Evolutionary conservation across 2,113 vertebrate genomes (phyloP).

Genomic region (Meriones unguiculatus): DNA sequence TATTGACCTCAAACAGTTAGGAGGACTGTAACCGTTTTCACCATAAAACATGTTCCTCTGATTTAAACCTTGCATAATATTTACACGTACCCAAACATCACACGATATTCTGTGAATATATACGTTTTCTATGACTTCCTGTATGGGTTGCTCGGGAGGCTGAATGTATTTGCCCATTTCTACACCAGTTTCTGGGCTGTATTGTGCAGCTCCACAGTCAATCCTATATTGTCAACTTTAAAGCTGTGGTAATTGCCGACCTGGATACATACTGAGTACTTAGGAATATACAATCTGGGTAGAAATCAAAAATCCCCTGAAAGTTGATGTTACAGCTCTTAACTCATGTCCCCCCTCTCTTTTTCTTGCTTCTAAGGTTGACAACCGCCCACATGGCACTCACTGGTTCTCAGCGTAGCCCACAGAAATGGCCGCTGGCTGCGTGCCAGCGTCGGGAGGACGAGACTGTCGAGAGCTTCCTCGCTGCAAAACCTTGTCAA

Average conservation of each 20-base stretch:
- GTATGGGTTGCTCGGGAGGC: neutral
- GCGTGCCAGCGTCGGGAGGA: constrained; percentile 17
- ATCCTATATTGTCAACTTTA: neutral
- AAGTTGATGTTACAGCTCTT: constrained; percentile 56
- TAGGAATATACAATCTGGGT: constrained; percentile 57
- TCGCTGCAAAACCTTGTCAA: constrained; percentile 63
- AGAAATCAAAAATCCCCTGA: constrained; percentile 62
- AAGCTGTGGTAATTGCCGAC: neutral
- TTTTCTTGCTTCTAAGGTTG: constrained; percentile 72
- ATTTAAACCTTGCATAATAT: neutral
- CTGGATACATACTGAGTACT: neutral
- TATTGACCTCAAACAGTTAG: neutral
- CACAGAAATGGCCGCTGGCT: constrained; percentile 41
- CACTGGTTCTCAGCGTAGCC: constrained; percentile 55
- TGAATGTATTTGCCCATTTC: neutral
- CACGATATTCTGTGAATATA: neutral
- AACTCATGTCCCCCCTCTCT: constrained; percentile 36
- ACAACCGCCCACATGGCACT: constrained; percentile 65
- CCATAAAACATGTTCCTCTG: neutral
- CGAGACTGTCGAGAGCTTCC: constrained; percentile 58
- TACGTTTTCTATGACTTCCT: neutral
- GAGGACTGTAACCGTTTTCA: neutral
- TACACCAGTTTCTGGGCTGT: no score
- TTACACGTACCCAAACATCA: neutral
- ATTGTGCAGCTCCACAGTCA: neutral